Percentiles rank a stretch among this genome's conserved stretches.
phyloP scores from a whole-genome alignment of 2,113 vertebrate species.

The Podocnemis expansa region DNA sequence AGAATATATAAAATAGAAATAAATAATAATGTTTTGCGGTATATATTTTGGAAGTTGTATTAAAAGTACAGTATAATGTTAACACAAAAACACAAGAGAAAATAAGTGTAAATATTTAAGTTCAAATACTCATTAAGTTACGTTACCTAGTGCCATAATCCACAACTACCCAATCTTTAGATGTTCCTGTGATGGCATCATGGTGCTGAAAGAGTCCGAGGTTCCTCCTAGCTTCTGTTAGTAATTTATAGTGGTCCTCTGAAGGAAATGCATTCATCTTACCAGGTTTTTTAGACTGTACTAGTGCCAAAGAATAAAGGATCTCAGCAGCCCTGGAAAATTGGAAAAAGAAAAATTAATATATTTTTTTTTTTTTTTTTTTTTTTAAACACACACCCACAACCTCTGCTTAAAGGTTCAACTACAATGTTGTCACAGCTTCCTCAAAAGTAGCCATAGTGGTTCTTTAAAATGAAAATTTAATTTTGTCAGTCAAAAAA shows the following conservation, averaged over 20 bases:
- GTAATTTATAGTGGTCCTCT: slow-evolving; percentile 75
- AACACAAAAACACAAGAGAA: background rate
- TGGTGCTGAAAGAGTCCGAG: slow-evolving; percentile 94
- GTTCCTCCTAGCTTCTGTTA: slow-evolving; percentile 85
- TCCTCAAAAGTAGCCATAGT: fast-evolving
- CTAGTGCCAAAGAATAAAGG: slow-evolving; percentile 86
- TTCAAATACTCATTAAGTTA: background rate
- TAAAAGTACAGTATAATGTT: background rate
- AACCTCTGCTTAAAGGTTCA: background rate
- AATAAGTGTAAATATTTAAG: background rate
- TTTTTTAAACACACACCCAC: background rate
- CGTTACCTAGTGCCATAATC: slow-evolving; percentile 93
- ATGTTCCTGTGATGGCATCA: slow-evolving; percentile 91
- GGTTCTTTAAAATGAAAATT: background rate
- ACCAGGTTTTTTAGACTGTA: slow-evolving; percentile 77
- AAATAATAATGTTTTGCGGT: background rate
- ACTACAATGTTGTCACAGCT: background rate
- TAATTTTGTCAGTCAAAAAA: background rate
- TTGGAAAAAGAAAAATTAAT: too few species aligned
- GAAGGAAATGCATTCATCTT: slow-evolving; percentile 81
- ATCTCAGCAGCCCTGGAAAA: slow-evolving; percentile 88
- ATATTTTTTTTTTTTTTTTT: too few species aligned
- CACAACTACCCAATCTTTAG: slow-evolving; percentile 89
- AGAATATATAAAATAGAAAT: background rate
- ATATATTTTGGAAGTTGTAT: background rate